These are phyloP conservation scores for Brachionus angularis DNA, from an alignment of 1,140 invertebrate genomes.

Conservation along the genomic window DNA sequence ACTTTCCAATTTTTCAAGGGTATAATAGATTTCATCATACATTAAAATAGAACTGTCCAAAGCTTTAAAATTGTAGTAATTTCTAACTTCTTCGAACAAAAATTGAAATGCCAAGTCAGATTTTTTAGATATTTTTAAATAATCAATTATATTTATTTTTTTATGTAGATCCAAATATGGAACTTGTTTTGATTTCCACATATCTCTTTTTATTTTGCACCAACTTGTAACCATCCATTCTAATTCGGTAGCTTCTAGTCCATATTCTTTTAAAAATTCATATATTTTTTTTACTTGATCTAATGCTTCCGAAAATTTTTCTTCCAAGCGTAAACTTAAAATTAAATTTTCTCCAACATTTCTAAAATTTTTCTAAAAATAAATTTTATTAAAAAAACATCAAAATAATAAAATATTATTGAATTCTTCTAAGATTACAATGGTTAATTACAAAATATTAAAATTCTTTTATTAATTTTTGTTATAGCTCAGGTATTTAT, in stretches of 20 bases:
- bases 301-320: slow-evolving; percentile 11
- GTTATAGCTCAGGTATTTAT: neutral
- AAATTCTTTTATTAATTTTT: neutral
- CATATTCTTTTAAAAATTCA: slow-evolving; percentile 1
- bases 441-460: neutral
- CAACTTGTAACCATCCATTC: slow-evolving; percentile 22
- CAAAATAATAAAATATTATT: neutral
- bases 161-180: neutral
- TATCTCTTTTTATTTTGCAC: slow-evolving; percentile 41
- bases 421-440: neutral
- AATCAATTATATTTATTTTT: slow-evolving; percentile 13
- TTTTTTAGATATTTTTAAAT: neutral
- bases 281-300: slow-evolving; percentile 18
- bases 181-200: slow-evolving; percentile 16
- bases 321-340: slow-evolving; percentile 19
- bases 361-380: slow-evolving; percentile 40
- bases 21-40: slow-evolving; percentile 10
- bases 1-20: slow-evolving; percentile 16
- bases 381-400: no score
- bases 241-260: neutral
- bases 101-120: neutral
- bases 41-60: slow-evolving; percentile 1
- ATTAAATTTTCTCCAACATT: slow-evolving; percentile 14
- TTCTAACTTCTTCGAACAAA: slow-evolving; percentile 28
- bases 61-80: slow-evolving; percentile 22